Base-by-base conservation (phyloP, 2,113 vertebrate genomes). In the Manacus vitellinus region DNA sequence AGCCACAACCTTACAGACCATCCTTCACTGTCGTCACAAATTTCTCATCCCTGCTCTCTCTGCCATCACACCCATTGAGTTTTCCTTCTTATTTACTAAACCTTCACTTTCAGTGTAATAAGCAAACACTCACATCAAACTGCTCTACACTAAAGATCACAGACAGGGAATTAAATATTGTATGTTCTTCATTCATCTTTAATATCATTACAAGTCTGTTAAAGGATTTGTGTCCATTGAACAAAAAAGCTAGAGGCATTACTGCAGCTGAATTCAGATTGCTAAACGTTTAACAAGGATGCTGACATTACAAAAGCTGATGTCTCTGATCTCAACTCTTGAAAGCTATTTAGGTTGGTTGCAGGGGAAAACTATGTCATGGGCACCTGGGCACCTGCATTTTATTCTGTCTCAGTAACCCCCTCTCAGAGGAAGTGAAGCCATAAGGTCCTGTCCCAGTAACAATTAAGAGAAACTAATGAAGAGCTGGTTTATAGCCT, bases 391-490 rank as follows among this genome's bases (percentile, higher is more conserved):
- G 96, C 85, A 97, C 89, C 96, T 96, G 94, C 86, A 91, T 97
- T 97, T 96, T 94, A 72, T 77, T 95, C 96, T 94, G 88, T 91
- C 89, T 88, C 91, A 85, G 37, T 90, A 93, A 94, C 72, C 88
- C 93, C 63, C 80, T 85, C 93, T 91, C 92, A 96, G 91, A 97
- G 98, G 98, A 98, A 98, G 96, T 87, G 68, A 95, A 93, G 96
- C 78, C 95, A 94, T 85, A 91, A 97, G 67, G 98, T 97, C 96
- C 88, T 95, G 83, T 96, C 61, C 41, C 78, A 93, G 95, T 94
- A 98, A 98, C 98, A 98, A 98, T 98, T 97, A 97, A 92, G 93
- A 98, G 97, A 98, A 98, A 77, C 87, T 92, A 95, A 94, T 82
- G 85, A 97, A 95, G 88, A 97, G 92, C 95, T 96, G 92, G 91